Percentiles rank a stretch among this genome's conserved stretches.
Conservation (phyloP, 2,797 vertebrate species). For the Alfaro cultratus region DNA sequence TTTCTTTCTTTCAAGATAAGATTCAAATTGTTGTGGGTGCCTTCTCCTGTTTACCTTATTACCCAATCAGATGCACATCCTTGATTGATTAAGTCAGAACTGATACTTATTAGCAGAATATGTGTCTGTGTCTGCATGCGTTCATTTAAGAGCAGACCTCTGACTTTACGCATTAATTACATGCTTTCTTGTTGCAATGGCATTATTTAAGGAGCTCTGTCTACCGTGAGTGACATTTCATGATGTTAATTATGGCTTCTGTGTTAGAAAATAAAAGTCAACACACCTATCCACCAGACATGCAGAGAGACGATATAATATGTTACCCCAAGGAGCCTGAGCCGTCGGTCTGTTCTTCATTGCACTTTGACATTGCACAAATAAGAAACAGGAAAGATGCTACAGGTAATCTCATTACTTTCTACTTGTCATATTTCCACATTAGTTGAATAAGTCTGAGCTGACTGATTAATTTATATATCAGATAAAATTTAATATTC, state of each 20-base stretch:
- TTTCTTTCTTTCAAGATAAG: background rate
- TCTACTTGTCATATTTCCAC: slow-evolving; percentile 9
- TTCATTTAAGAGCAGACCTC: slow-evolving; percentile 21
- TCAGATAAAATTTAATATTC: background rate
- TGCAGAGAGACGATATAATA: slow-evolving; percentile 58
- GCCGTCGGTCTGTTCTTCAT: slow-evolving; percentile 62
- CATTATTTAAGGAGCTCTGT: slow-evolving; percentile 49
- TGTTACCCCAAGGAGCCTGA: slow-evolving; percentile 63
- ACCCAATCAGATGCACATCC: background rate
- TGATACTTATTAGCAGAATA: background rate
- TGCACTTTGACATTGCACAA: slow-evolving; percentile 75
- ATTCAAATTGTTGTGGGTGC: background rate
- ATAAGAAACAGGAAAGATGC: slow-evolving; percentile 54
- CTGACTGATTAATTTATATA: background rate
- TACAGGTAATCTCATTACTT: slow-evolving; percentile 47
- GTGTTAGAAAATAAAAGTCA: slow-evolving; percentile 38
- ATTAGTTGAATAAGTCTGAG: background rate
- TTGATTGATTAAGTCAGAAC: background rate
- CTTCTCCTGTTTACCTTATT: slow-evolving; percentile 16
- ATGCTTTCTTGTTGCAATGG: slow-evolving; percentile 32
- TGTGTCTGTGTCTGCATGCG: slow-evolving; percentile 1
- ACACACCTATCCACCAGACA: slow-evolving; percentile 72
- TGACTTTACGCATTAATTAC: slow-evolving; percentile 24
- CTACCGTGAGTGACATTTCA: slow-evolving; percentile 61
- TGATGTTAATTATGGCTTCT: slow-evolving; percentile 50